These are phyloP conservation scores for Ligdia adustata DNA, from an alignment of 2,888 invertebrate genomes.

Conservation along the genomic window DNA sequence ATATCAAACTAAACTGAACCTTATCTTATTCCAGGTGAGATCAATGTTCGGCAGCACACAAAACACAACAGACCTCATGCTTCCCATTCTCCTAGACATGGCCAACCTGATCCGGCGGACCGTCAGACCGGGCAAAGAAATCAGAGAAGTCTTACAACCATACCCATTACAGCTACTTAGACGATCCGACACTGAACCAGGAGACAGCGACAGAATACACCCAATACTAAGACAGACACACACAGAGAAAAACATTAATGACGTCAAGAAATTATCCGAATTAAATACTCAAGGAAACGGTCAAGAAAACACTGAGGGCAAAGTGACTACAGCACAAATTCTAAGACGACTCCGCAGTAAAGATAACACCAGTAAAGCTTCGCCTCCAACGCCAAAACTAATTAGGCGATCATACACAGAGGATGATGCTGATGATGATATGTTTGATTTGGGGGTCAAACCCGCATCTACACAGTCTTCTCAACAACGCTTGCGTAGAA, in stretches of 20 bases:
- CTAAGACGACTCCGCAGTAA: not conserved
- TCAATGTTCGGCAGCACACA: slow-evolving; percentile 83
- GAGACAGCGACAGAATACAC: not conserved
- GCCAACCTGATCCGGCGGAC: slow-evolving; percentile 85
- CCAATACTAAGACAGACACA: not conserved
- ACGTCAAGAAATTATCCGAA: slow-evolving; percentile 15
- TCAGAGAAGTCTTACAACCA: slow-evolving; percentile 58
- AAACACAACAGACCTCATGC: slow-evolving; percentile 82
- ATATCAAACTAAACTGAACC: not conserved
- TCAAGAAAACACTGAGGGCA: not conserved
- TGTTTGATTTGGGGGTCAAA: slow-evolving; percentile 57
- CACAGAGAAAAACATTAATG: slow-evolving; percentile 42
- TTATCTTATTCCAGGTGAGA: slow-evolving; percentile 75
- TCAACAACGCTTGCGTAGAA: slow-evolving; percentile 48
- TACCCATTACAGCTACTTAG: slow-evolving; percentile 23
- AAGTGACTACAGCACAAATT: not conserved
- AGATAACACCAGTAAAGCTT: not conserved
- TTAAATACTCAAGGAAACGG: not conserved
- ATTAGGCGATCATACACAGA: slow-evolving; percentile 63
- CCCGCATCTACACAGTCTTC: slow-evolving; percentile 39
- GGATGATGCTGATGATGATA: slow-evolving; percentile 56
- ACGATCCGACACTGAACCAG: slow-evolving; percentile 60
- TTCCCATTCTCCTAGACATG: slow-evolving; percentile 86
- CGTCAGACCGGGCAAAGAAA: slow-evolving; percentile 67
- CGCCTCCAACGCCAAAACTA: slow-evolving; percentile 35